Base-by-base conservation (phyloP, 2,888 invertebrate genomes). In the Operophtera brumata region DNA sequence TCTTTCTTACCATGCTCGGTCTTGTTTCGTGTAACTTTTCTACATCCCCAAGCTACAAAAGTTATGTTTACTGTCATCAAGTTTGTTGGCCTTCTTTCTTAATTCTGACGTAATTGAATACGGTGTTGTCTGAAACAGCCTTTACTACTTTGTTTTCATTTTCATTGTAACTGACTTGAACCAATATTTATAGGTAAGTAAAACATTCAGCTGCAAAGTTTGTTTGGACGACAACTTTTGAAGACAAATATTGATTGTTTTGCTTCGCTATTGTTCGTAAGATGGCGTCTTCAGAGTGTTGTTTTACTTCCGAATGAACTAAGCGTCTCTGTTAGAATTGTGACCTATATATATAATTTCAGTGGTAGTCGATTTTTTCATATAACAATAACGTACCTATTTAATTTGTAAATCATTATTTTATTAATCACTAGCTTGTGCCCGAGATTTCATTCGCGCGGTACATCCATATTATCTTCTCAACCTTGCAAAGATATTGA, bases 231-330 rank as follows among this genome's bases (percentile, higher is more conserved):
- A 40, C 40, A 56, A 56, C 52, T 57, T 56, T 44, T 42, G 42
- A 52, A 57, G 48, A 57, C 48, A 57, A 57, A 57, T 49, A 48
- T 45, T 49, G 45, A 35, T 49, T 57, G 48, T 57, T 57, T 52
- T 49, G 49, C 36, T 49, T 54, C 32, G 30, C 36, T 20, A 28
- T 51, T 41, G 32, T 45, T 48, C 13, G 26, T 14, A 30, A 30
- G 49, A 49, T 42, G 46, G 42, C 47, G 45, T 34, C 50, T 52
- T 46, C n/a, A 10, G 26, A 44, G 20, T 25, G 12, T 40, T 52
- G 39, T 36, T 47, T 47, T 50, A 44, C 55, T 50, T 43, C 9
- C n/a, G 9, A 45, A 47, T 34, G 30, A 32, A 45, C 44, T 32
- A 32, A 28, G 32, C 35, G 28, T 52, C 36, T 42, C 8, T 44